Evolutionary conservation across 2,797 vertebrate species (phyloP), one percentile per base, ranked within the genome.

Genomic region (Sebastes vulpes): DNA sequence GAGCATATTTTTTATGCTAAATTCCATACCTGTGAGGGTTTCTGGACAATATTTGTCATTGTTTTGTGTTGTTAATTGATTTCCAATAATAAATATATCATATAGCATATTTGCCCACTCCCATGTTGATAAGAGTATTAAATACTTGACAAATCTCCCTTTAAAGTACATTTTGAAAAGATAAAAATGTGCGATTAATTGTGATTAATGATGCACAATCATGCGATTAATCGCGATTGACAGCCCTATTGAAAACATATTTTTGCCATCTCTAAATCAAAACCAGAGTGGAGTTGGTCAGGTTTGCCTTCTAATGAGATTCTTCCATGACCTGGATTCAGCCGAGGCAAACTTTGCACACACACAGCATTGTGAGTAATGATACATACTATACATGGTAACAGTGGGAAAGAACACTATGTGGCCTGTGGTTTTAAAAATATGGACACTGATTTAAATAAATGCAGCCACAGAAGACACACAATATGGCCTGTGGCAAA

Each of bases 401-500:
- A 57, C n/a, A 50, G 11, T 42, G 8, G 9, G n/a, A 31, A 9
- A 23, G 25, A 26, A 16, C 60, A 48, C 4, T 60, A 59, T 14
- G 50, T 65, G 68, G 76, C 9, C 32, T 38, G 56, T 57, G 72
- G 57, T 75, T 71, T 56, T 4, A 48, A 75, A 81, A 46, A 52
- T 48, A 57, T 67, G 38, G 60, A 75, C 42, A 46, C 3, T 25
- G 21, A 63, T 65, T 75, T 61, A 70, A 63, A 85, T 63, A 64
- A 79, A 80, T 48, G 14, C 28, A 58, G 65, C 65, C 68, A 63
- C 11, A 68, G 54, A 23, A 23, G 70, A 77, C 54, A 74, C 65
- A 57, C 3, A 18, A 75, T 48, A 52, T 26, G 26, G n/a, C 26
- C 20, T 28, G 56, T 74, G 60, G 67, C 32, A 75, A 67, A 73